Evolutionary conservation across 2,888 invertebrate genomes (phyloP), one percentile per base, ranked within the genome.

Genomic region (Oasisia sp.): DNA sequence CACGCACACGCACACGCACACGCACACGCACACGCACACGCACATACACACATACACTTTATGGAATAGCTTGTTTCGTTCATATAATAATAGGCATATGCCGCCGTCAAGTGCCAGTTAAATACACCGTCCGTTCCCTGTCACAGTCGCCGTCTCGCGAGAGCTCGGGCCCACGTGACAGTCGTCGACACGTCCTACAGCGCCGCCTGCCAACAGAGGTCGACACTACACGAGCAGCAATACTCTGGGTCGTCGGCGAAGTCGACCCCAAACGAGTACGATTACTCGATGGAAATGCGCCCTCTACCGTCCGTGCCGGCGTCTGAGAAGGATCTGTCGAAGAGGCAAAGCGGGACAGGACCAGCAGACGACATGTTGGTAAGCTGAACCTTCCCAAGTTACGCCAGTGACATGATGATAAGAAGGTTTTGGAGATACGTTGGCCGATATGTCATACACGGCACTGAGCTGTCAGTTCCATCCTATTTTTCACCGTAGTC

Each of bases 281-380:
- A 74, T 7, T 74, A 74, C 74, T 74, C 74, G 74, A 74, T 74
- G 74, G 74, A 74, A 74, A 74, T 74, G 74, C 74, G 74, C 74
- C 74, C 74, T 19, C 74, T 74, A 74, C 74, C 74, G 74, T 74
- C 74, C 74, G 74, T 74, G 27, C 74, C 74, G 19, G 74, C 74
- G 74, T 74, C 74, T 74, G 74, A 74, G 74, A 74, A 74, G 27
- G 74, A 74, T 74, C 27, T 74, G 74, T 74, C 74, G 74, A 74
- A 74, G 74, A 74, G 74, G 27, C 74, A 74, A 19, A 74, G 74
- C 19, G 74, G 74, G 3, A 74, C 27, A 74, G 74, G 27, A 19
- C 19, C 74, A 27, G 74, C 74, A 74, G 74, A 74, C 74, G 74
- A 74, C 74, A 74, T 74, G 74, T 74, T 74, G 74, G 74, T 74